phyloP scores from a whole-genome alignment of 2,113 vertebrate species.

The Coracopsis vasa region DNA sequence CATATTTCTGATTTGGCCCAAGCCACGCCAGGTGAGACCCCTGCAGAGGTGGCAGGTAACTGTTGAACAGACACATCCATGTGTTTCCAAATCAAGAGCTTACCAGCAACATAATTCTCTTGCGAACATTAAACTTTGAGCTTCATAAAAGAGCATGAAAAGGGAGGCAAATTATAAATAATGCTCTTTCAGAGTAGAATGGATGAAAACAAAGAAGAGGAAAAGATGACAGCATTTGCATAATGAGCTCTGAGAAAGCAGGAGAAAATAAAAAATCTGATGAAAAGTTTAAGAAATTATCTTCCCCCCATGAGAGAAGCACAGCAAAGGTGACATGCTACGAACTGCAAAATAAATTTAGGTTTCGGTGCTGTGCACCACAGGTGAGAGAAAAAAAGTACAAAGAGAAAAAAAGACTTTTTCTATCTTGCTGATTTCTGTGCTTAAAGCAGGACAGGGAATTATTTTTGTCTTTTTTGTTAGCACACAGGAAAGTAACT shows the following conservation, averaged over 20 bases:
- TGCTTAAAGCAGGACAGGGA: not conserved
- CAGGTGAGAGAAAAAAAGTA: not conserved
- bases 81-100: not conserved
- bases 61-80: not conserved
- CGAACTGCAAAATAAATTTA: not conserved
- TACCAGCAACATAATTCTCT: not conserved
- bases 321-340: not conserved
- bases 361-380: not conserved
- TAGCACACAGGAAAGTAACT: not conserved
- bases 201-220: not conserved
- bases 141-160: not conserved
- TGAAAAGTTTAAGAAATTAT: not conserved
- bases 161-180: not conserved
- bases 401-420: not conserved
- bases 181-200: not conserved
- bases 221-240: not conserved
- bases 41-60: not conserved
- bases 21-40: not conserved
- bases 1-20: not conserved
- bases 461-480: not conserved
- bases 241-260: not conserved
- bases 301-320: not conserved
- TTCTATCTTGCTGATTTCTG: not conserved
- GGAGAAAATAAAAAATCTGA: not conserved
- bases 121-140: not conserved